Evolutionary conservation across 2,113 vertebrate genomes (phyloP).

Genomic region (Casuarius casuarius): DNA sequence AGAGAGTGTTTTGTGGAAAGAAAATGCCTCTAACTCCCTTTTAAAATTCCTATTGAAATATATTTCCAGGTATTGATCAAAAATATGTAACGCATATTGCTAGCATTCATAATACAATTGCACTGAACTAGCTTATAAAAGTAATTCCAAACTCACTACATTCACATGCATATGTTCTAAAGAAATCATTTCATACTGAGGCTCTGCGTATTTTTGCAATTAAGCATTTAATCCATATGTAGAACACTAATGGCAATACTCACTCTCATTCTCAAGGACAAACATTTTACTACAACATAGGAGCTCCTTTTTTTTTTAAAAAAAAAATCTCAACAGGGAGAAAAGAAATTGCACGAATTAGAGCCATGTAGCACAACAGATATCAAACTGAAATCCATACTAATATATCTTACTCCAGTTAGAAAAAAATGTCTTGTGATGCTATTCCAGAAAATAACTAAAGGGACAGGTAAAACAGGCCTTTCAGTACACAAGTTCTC

Average conservation of each 20-base stretch:
- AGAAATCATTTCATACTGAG: neutral
- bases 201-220: neutral
- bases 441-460: neutral
- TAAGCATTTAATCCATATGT: neutral
- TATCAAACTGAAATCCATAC: neutral
- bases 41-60: neutral
- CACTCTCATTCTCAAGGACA: neutral
- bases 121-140: neutral
- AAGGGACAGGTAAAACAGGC: neutral
- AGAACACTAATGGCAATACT: accelerated
- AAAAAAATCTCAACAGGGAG: neutral
- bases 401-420: neutral
- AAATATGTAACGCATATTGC: neutral
- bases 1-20: neutral
- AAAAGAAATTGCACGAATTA: neutral
- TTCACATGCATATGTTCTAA: neutral
- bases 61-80: neutral
- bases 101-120: neutral
- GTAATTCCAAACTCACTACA: neutral
- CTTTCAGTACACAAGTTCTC: neutral
- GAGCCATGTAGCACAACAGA: neutral
- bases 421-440: neutral
- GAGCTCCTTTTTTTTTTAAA: neutral
- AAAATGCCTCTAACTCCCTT: neutral
- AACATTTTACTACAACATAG: neutral